Percentiles rank a stretch among this genome's conserved stretches.
Evolutionary conservation across 2,797 vertebrate species (phyloP).

Genomic region (Nannoperca obscura): DNA sequence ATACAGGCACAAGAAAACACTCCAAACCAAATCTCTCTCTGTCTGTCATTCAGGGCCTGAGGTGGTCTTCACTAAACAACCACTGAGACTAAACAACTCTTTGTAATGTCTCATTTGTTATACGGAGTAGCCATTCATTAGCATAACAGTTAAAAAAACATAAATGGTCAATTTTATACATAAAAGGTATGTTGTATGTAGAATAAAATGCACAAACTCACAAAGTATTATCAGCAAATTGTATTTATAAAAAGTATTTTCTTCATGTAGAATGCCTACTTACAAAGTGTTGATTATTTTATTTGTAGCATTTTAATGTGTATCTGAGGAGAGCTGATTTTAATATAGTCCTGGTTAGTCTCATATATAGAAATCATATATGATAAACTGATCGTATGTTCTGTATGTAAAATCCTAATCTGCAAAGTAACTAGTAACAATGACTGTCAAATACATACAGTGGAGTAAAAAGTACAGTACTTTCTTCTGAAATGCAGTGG

Average conservation of each 20-base stretch:
- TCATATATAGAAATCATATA: background rate
- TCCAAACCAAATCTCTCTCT: conserved; percentile 63
- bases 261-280: too few relatives aligned
- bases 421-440: background rate
- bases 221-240: too few relatives aligned
- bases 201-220: conserved; percentile 15
- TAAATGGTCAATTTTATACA: conserved; percentile 36
- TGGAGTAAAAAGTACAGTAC: background rate
- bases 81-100: conserved; percentile 82
- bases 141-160: conserved; percentile 48
- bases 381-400: background rate
- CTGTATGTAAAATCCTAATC: background rate
- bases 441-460: background rate
- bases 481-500: background rate
- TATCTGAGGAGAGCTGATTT: background rate
- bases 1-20: conserved; percentile 65
- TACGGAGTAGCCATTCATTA: conserved; percentile 71
- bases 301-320: background rate
- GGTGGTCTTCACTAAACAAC: conserved; percentile 72
- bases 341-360: background rate
- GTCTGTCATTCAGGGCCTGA: conserved; percentile 68
- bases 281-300: background rate
- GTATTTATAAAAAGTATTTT: too few relatives aligned
- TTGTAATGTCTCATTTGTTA: conserved; percentile 73
- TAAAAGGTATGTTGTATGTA: conserved; percentile 9